Evolutionary conservation across 2,797 vertebrate species (phyloP).

Genomic region (Hoplostethus atlanticus): DNA sequence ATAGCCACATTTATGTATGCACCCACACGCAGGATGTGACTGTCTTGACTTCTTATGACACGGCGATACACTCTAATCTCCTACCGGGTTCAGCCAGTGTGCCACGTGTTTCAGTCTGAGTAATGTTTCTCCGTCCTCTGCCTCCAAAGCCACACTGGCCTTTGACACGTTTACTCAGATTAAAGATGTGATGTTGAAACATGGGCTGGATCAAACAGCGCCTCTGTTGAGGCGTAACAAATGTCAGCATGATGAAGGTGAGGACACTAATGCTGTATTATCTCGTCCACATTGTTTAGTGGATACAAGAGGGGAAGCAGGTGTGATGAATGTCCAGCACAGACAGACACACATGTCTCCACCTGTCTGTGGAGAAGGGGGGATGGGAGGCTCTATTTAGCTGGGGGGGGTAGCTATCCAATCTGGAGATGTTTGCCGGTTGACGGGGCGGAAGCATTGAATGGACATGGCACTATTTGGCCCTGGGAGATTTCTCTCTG

Average conservation of each 20-base stretch:
- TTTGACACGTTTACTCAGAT: constrained; percentile 81
- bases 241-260: constrained; percentile 79
- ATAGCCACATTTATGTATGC: constrained; percentile 8
- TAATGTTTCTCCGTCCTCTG: constrained; percentile 56
- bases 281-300: constrained; percentile 60
- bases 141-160: constrained; percentile 56
- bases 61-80: constrained; percentile 63
- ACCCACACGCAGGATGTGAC: constrained; percentile 51
- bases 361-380: constrained; percentile 42
- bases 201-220: constrained; percentile 55
- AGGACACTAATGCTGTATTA: constrained; percentile 71
- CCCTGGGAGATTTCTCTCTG: constrained; percentile 73
- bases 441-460: constrained; percentile 74
- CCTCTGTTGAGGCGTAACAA: constrained; percentile 62
- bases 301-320: constrained; percentile 62
- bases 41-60: constrained; percentile 64
- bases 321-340: constrained; percentile 70
- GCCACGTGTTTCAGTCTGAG: constrained; percentile 53
- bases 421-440: constrained; percentile 75
- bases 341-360: constrained; percentile 55
- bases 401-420: constrained; percentile 47
- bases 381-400: constrained; percentile 53
- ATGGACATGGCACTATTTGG: constrained; percentile 67
- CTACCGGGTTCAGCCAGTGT: constrained; percentile 31
- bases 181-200: constrained; percentile 75